Evolutionary conservation across 2,113 vertebrate species (phyloP), one percentile per base, ranked within the genome.

Genomic region (Istiophorus platypterus): DNA sequence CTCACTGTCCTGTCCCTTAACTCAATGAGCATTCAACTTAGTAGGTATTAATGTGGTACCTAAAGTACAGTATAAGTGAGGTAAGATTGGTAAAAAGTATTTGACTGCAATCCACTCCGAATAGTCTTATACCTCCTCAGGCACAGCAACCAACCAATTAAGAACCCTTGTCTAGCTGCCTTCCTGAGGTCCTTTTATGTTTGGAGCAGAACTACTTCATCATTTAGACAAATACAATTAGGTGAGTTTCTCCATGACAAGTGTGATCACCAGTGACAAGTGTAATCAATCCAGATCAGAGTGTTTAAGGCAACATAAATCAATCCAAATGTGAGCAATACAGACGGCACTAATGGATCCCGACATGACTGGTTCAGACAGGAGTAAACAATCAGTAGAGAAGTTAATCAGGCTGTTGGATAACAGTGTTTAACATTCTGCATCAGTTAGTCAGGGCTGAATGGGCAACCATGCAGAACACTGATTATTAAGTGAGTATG

Each of bases 221-320:
- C 92, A 92, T 92, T 78, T 68, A 72, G 87, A 89, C 90, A 89
- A 90, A 90, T 79, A 88, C 84, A 88, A 89, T 92, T 88, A 92
- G 62, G 49, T 59, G 70, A 80, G 84, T 77, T 90, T 90, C 77
- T 82, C 82, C 66, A 61, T 87, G 89, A 87, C 86, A 88, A 73
- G 82, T 76, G 88, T 91, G 89, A 92, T 92, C 82, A 82, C 72
- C 65, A 76, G 67, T 81, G 90, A 85, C 89, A 88, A 87, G 84
- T 76, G 78, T 82, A 90, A 91, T 93, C 88, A 86, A 89, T 90
- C 82, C 82, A 83, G 80, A 92, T 92, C 89, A 89, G 85, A 89
- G 87, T 49, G 73, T 76, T 89, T 82, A 82, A 88, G 86, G 84
- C 90, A 78, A 78, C 63, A 85, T 87, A 89, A 92, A 93, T 92